Base-by-base conservation (phyloP, 2,797 vertebrate species). In the Sebastes reedi region DNA sequence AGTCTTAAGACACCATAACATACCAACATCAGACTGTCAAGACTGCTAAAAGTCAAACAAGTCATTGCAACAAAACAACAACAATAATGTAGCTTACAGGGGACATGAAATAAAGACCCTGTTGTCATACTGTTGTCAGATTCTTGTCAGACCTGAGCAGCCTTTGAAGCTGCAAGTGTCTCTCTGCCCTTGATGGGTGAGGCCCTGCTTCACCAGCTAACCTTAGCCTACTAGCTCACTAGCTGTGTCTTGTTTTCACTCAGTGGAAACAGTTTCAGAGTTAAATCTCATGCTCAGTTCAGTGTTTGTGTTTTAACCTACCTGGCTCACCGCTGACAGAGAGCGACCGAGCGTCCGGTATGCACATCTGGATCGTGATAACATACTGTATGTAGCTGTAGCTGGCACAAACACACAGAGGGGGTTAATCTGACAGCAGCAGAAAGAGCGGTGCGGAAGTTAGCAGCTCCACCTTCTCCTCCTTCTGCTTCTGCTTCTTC, bases 241-340 rank as follows among this genome's bases (percentile, higher is more conserved):
- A 12, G 34, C 34, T 34, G 22, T 1, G 25, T 22, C 20, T 75
- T 6, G 5, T 25, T 56, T 59, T 6, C 11, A 18, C 20, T 10
- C 3, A 5, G 36, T 16, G 7, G 5, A 32, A 46, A 5, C 7
- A 0, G 12, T 16, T 36, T n/a, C 4, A 39, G 2, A 22, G 29
- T 36, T 2, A 3, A 12, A 7, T 14, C 25, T 30, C n/a, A n/a
- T 2, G 4, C 2, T 65, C 4, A 2, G 27, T 30, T 24, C 29
- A 34, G 22, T 13, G 4, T 12, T 12, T n/a, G 2, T 3, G 32
- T 9, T 69, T 34, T 9, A 5, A 73, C 90, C 67, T 94, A 97
- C 97, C 96, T 96, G 96, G 77, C 91, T 94, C 34, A 94, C 92
- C 27, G 95, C 94, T 14, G 95, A 94, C 74, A 97, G 88, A n/a